A percentile compares a stretch with the other conserved stretches of the same genome.
phyloP scores from a whole-genome alignment of 2,113 vertebrate species.

The Corapipo altera region DNA sequence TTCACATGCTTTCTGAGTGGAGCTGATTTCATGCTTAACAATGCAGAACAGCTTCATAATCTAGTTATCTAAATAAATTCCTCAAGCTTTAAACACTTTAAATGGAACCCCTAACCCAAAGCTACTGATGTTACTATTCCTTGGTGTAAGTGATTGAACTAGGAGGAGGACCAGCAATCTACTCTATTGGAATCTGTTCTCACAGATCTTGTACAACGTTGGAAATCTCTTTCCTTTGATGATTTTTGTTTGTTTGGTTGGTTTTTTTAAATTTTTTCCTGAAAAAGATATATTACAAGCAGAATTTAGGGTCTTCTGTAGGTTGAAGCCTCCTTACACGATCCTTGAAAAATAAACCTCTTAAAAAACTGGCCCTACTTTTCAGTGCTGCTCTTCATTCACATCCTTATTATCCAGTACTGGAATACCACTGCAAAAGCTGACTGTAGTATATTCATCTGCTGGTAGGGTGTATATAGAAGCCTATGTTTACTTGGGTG shows the following conservation, averaged over 20 bases:
- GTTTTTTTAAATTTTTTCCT: not conserved
- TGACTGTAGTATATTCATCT: not conserved
- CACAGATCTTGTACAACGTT: not conserved
- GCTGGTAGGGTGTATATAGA: not conserved
- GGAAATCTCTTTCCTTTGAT: not conserved
- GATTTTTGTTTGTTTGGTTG: not conserved
- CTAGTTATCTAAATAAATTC: not conserved
- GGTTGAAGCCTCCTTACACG: not conserved
- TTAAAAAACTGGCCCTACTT: not conserved
- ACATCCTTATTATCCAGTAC: not conserved
- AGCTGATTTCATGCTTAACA: not conserved
- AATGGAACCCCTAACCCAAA: not conserved
- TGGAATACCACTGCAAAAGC: not conserved
- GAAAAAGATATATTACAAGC: not conserved
- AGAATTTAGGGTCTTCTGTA: not conserved
- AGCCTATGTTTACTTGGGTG: not conserved
- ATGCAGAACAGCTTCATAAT: not conserved
- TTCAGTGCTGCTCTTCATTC: not conserved
- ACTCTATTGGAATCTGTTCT: not conserved
- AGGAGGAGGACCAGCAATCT: not conserved
- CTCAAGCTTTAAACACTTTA: not conserved
- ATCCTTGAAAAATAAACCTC: not conserved
- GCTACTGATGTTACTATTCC: not conserved
- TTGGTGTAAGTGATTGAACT: not conserved
- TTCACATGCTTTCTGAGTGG: not conserved